phyloP scores from a whole-genome alignment of 2,888 invertebrate species.

The Archaeoteleia sp. region DNA sequence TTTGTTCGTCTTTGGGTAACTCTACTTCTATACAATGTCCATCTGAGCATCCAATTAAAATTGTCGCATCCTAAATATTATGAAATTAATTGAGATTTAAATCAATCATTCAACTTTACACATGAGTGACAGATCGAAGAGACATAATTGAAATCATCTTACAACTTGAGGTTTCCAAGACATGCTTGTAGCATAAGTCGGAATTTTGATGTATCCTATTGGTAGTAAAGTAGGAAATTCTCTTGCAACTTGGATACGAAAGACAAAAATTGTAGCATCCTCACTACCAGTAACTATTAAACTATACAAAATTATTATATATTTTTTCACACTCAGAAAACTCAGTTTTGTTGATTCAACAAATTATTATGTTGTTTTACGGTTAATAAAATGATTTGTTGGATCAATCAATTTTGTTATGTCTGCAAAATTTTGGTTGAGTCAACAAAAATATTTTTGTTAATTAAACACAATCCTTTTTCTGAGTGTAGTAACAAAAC shows the following conservation, averaged over 20 bases:
- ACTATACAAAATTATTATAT: conserved; percentile 60
- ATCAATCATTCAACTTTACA: too few species aligned
- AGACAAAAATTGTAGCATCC: conserved; percentile 84
- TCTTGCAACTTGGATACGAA: conserved; percentile 73
- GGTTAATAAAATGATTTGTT: too few species aligned
- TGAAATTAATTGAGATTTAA: too few species aligned
- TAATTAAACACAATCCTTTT: too few species aligned
- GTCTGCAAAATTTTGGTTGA: too few species aligned
- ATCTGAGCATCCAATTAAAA: conserved; percentile 77
- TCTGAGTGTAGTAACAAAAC: too few species aligned
- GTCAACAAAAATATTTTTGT: too few species aligned
- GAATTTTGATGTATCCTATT: conserved; percentile 82
- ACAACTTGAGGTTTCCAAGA: conserved; percentile 81
- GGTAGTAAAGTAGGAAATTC: conserved; percentile 77
- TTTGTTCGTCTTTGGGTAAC: conserved; percentile 73
- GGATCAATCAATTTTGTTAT: conserved; percentile 13
- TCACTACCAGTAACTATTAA: conserved; percentile 81
- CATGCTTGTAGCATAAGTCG: conserved; percentile 80
- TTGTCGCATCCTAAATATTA: conserved; percentile 73
- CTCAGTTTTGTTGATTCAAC: too few species aligned
- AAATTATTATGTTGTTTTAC: too few species aligned
- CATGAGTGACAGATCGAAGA: too few species aligned
- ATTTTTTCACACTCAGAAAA: too few species aligned
- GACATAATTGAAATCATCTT: conserved; percentile 53
- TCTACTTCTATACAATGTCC: conserved; percentile 78